Evolutionary conservation across 2,888 invertebrate species (phyloP), one percentile per base, ranked within the genome.

Genomic region (Iselma pallidipennis): DNA sequence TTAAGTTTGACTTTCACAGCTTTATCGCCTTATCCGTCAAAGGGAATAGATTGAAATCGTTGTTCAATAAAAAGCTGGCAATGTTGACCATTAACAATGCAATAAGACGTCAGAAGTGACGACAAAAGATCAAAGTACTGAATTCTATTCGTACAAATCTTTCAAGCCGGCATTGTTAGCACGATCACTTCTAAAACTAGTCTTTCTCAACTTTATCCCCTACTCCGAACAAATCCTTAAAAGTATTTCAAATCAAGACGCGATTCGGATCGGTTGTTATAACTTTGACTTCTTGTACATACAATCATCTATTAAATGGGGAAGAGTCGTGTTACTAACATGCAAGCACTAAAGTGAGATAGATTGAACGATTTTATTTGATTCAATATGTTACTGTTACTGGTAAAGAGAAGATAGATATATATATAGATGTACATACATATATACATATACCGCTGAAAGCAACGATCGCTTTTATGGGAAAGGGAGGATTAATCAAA

Each of bases 401-500:
- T 29, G 12, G 29, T 1, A 16, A 16, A n/a, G n/a, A 19, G 42
- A 21, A 45, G 45, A 45, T 45, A 42, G 42, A 42, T 42, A 19
- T 42, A 45, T 21, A 10, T 45, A 10, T 25, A n/a, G 25, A 4
- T 25, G 5, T 25, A 25, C 5, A 25, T 25, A 6, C 5, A 25
- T 25, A 25, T 25, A 25, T 25, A 25, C 25, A n/a, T n/a, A n/a
- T 14, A 21, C 10, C 12, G 56, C 68, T 65, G 65, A 66, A 66
- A 72, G 72, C 68, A 70, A 70, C 73, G 75, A 74, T 75, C 71
- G 75, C 75, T 74, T 75, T 75, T 75, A 75, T 74, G 72, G 72
- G 71, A 71, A 74, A 74, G 72, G 72, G 71, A 71, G 74, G 75
- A 77, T 77, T 77, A 77, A 77, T 77, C 77, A 77, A 76, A 77